Conservation (phyloP, 2,888 invertebrate genomes). For the Exocentrus adspersus region DNA sequence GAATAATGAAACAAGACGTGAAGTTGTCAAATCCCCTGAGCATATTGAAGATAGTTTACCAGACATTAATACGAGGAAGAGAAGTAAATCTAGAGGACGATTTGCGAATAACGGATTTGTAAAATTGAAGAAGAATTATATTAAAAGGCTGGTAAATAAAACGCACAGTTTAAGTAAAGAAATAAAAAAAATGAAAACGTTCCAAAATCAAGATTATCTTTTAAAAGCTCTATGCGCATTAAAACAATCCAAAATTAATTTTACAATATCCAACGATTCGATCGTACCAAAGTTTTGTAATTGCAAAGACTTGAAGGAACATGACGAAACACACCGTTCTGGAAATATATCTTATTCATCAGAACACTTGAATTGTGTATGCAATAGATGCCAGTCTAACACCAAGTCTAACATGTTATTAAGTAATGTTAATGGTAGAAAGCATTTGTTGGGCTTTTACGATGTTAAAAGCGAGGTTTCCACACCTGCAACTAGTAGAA, state of each 20-base stretch:
- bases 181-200: constrained; percentile 5
- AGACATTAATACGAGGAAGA: neutral
- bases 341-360: constrained; percentile 2
- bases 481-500: constrained; percentile 31
- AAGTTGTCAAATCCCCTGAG: neutral
- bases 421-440: constrained; percentile 23
- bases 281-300: constrained; percentile 20
- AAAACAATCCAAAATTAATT: constrained; percentile 48
- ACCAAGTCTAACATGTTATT: constrained; percentile 38
- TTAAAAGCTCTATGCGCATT: constrained; percentile 44
- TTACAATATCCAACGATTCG: constrained; percentile 48
- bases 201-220: constrained; percentile 33
- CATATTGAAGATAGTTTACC: neutral
- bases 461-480: constrained; percentile 40
- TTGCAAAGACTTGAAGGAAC: constrained; percentile 2
- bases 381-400: constrained; percentile 32
- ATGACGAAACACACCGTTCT: neutral
- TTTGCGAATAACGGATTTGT: constrained; percentile 10
- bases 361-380: constrained; percentile 35
- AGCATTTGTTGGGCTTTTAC: constrained; percentile 44
- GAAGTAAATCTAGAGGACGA: neutral
- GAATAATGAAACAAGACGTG: neutral
- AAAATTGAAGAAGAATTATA: constrained; percentile 13
- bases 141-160: constrained; percentile 12
- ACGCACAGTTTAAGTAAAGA: constrained; percentile 14